Percentiles rank a stretch among this genome's conserved stretches.
phyloP scores from a whole-genome alignment of 2,888 invertebrate genomes.

The Thereva nobilitata region DNA sequence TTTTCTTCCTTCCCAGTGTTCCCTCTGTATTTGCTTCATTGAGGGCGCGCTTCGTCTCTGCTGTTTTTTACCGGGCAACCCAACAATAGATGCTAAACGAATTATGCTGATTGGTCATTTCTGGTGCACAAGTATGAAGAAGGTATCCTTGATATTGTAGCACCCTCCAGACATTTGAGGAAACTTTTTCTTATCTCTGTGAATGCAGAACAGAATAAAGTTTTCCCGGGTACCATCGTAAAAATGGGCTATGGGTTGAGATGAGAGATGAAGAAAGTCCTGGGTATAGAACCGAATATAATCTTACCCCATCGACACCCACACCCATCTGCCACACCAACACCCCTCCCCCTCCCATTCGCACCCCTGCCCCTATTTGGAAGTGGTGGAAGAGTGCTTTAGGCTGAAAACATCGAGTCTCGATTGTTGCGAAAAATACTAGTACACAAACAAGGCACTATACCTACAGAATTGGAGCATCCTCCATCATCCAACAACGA shows the following conservation, averaged over 20 bases:
- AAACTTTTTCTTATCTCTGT: slow-evolving; percentile 30
- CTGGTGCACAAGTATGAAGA: slow-evolving; percentile 28
- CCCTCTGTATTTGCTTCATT: too few relatives aligned
- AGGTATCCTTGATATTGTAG: slow-evolving; percentile 7
- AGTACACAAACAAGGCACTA: neutral
- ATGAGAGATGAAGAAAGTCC: too few relatives aligned
- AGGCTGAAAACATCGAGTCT: slow-evolving; percentile 26
- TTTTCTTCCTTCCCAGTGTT: too few relatives aligned
- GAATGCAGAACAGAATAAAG: slow-evolving; percentile 1
- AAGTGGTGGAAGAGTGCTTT: slow-evolving; percentile 1
- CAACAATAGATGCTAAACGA: slow-evolving; percentile 33
- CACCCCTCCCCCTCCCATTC: too few relatives aligned
- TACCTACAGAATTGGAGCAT: too few relatives aligned
- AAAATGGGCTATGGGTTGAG: too few relatives aligned
- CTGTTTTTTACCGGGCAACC: slow-evolving; percentile 8
- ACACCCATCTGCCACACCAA: too few relatives aligned
- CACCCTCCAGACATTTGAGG: slow-evolving; percentile 6
- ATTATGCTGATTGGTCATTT: slow-evolving; percentile 36
- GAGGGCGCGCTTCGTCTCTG: too few relatives aligned
- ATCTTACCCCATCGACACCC: too few relatives aligned
- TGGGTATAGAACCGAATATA: too few relatives aligned
- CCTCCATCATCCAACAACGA: too few relatives aligned
- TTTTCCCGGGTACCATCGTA: neutral
- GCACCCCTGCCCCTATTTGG: too few relatives aligned
- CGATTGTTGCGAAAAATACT: slow-evolving; percentile 16